These are phyloP conservation scores for Tenthredo mesomela DNA, from an alignment of 2,888 invertebrate species.

Conservation along the genomic window DNA sequence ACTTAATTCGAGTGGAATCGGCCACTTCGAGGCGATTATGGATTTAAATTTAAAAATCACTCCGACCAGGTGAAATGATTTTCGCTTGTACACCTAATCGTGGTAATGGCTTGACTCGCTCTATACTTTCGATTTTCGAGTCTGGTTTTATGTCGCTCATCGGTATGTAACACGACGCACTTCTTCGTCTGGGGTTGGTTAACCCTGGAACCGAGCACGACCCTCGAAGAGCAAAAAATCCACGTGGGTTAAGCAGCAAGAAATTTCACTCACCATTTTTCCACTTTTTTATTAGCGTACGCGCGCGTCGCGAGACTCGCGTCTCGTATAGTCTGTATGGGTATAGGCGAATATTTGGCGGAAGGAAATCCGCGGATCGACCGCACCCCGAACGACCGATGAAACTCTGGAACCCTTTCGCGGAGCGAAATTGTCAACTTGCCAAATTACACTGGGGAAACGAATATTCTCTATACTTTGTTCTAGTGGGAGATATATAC, in stretches of 20 bases:
- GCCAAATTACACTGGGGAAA: constrained; percentile 15
- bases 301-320: not conserved
- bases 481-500: not conserved
- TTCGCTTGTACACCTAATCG: not conserved
- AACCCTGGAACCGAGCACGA: not conserved
- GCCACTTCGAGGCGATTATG: constrained; percentile 40
- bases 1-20: constrained; percentile 43
- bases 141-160: not conserved
- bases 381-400: not conserved
- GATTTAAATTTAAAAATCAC: constrained; percentile 39
- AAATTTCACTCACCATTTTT: constrained; percentile 26
- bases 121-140: not conserved
- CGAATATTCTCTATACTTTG: not conserved
- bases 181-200: not conserved
- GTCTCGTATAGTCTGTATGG: not conserved
- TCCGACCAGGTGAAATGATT: not conserved
- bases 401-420: constrained; percentile 22
- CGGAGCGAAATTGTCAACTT: constrained; percentile 24
- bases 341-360: not conserved
- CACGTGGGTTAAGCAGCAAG: not conserved
- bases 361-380: constrained; percentile 22
- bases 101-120: not conserved
- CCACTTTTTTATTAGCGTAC: not conserved
- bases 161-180: not conserved
- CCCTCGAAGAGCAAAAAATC: not conserved